Conservation (phyloP, 64 coral and sea anemone species). For the Montipora sp. region DNA sequence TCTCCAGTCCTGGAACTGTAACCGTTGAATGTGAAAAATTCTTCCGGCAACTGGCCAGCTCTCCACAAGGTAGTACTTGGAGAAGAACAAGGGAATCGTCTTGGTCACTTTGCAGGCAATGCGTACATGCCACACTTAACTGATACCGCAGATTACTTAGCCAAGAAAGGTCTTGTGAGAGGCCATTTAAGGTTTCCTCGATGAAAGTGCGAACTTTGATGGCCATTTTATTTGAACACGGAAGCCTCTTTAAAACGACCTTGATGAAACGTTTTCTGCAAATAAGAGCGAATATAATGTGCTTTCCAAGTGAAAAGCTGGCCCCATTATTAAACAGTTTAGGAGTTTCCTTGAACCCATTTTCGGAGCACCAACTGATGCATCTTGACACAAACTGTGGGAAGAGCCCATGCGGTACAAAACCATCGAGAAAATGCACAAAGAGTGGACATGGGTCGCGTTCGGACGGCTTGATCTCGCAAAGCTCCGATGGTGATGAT, state of each 20-base stretch:
- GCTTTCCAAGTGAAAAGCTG: not conserved
- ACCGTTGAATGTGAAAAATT: not conserved
- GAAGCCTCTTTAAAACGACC: not conserved
- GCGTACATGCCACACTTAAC: constrained; percentile 21
- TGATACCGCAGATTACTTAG: not conserved
- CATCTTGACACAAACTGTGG: constrained; percentile 33
- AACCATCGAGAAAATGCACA: constrained; percentile 39
- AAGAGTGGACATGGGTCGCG: constrained; percentile 45
- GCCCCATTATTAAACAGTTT: not conserved
- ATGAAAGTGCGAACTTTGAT: constrained; percentile 13
- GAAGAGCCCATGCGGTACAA: constrained; percentile 56
- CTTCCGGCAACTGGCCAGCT: not conserved
- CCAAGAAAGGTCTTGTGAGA: constrained; percentile 30
- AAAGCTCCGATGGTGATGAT: constrained; percentile 30
- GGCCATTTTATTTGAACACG: not conserved
- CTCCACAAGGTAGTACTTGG: not conserved
- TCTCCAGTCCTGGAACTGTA: not conserved
- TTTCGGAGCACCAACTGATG: constrained; percentile 35
- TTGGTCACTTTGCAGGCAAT: not conserved
- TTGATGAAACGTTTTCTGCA: constrained; percentile 28
- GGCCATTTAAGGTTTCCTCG: not conserved
- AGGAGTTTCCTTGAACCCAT: not conserved
- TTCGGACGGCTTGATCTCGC: constrained; percentile 17
- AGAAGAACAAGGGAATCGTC: constrained; percentile 47
- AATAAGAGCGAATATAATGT: not conserved